phyloP scores from a whole-genome alignment of 2,113 vertebrate species.

The Aplodontia rufa region DNA sequence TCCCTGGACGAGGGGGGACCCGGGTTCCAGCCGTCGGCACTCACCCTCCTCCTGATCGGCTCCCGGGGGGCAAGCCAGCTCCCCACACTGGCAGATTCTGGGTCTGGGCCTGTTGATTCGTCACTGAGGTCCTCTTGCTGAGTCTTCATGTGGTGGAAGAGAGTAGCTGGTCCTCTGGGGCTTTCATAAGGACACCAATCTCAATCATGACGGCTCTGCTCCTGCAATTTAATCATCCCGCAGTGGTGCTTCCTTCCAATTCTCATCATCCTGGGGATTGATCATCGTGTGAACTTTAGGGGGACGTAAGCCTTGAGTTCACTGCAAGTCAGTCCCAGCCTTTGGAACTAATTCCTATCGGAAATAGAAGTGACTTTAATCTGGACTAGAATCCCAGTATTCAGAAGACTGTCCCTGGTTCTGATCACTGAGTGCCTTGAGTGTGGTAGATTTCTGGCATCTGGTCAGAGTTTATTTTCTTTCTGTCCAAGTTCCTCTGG shows the following conservation, averaged over 20 bases:
- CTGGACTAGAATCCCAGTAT: background rate
- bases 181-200: background rate
- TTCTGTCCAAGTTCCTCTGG: background rate
- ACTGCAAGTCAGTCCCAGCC: background rate
- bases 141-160: background rate
- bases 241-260: background rate
- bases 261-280: background rate
- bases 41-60: too few relatives aligned
- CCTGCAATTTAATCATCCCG: background rate
- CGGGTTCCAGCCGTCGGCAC: too few relatives aligned
- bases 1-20: too few relatives aligned
- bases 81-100: background rate
- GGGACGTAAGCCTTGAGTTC: background rate
- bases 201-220: background rate
- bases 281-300: background rate
- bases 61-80: too few relatives aligned
- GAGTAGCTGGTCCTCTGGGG: background rate
- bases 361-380: background rate
- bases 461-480: background rate
- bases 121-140: background rate
- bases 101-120: background rate
- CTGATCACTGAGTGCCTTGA: background rate
- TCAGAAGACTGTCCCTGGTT: background rate
- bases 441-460: background rate
- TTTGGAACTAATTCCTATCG: background rate